Conservation (phyloP, 2,113 vertebrate genomes). For the Hirundichthys speculiger region DNA sequence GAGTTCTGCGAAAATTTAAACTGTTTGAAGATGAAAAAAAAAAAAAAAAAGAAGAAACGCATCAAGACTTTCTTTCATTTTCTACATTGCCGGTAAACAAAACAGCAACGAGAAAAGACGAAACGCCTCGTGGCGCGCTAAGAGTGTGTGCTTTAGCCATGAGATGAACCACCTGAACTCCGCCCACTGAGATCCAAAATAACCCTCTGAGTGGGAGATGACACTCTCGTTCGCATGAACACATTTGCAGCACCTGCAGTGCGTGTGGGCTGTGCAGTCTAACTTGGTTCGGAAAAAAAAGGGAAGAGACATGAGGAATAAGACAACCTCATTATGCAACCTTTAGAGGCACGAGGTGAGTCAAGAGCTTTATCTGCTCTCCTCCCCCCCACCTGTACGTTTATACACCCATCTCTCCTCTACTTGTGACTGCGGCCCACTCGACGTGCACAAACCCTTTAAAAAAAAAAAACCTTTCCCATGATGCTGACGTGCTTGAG, state of each 20-base stretch:
- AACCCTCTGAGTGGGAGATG: constrained; percentile 67
- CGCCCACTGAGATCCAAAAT: constrained; percentile 64
- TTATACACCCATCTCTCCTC: constrained; percentile 63
- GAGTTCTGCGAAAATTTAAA: constrained; percentile 2
- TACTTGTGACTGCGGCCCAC: constrained; percentile 69
- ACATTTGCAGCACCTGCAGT: constrained; percentile 62
- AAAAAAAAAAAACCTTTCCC: constrained; percentile 44
- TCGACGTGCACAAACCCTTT: constrained; percentile 65
- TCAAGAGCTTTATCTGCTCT: constrained; percentile 70
- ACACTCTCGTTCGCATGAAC: constrained; percentile 60
- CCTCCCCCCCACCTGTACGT: constrained; percentile 63
- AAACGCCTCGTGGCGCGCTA: constrained; percentile 2
- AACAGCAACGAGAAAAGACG: not conserved
- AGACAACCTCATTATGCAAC: constrained; percentile 74
- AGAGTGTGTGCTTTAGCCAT: constrained; percentile 42
- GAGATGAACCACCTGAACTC: constrained; percentile 65
- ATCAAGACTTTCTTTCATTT: not conserved
- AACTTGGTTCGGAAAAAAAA: constrained; percentile 50
- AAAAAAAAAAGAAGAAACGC: not conserved
- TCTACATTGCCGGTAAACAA: not conserved
- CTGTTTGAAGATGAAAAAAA: not conserved
- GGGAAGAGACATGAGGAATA: constrained; percentile 41
- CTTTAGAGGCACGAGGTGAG: constrained; percentile 72
- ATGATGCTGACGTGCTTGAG: constrained; percentile 46
- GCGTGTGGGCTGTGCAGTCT: constrained; percentile 56